A percentile compares a stretch with the other conserved stretches of the same genome.
phyloP scores from a whole-genome alignment of 2,797 vertebrate genomes.

The Podargus strigoides region DNA sequence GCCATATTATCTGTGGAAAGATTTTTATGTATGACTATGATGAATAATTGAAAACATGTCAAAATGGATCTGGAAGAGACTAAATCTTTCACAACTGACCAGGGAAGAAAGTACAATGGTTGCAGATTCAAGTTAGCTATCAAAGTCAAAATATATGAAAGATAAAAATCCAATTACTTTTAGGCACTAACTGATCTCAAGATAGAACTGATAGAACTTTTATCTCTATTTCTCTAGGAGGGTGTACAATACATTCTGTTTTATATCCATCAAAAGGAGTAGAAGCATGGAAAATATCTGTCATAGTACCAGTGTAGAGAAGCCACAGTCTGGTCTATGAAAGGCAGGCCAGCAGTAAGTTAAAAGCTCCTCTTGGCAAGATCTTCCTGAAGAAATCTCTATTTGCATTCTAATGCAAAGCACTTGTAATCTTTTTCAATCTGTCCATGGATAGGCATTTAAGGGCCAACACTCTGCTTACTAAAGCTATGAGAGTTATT shows the following conservation, averaged over 20 bases:
- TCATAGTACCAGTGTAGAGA: neutral
- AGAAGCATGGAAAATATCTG: neutral
- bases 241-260: neutral
- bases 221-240: conserved; percentile 4
- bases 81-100: conserved; percentile 6
- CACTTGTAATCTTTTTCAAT: neutral
- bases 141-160: conserved; percentile 23
- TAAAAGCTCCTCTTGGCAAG: neutral
- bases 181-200: conserved; percentile 17
- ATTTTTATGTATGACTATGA: conserved; percentile 10
- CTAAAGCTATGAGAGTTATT: neutral
- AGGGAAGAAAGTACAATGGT: neutral
- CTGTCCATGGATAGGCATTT: neutral
- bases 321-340: neutral
- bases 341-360: neutral
- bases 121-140: conserved; percentile 20
- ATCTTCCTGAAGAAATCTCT: neutral
- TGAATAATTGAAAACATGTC: conserved; percentile 25
- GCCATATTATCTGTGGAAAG: neutral
- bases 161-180: conserved; percentile 36
- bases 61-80: neutral
- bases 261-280: neutral
- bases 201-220: neutral
- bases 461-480: neutral
- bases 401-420: neutral